Evolutionary conservation across 2,797 vertebrate species (phyloP), one percentile per base, ranked within the genome.

Genomic region (Trachops cirrhosus): DNA sequence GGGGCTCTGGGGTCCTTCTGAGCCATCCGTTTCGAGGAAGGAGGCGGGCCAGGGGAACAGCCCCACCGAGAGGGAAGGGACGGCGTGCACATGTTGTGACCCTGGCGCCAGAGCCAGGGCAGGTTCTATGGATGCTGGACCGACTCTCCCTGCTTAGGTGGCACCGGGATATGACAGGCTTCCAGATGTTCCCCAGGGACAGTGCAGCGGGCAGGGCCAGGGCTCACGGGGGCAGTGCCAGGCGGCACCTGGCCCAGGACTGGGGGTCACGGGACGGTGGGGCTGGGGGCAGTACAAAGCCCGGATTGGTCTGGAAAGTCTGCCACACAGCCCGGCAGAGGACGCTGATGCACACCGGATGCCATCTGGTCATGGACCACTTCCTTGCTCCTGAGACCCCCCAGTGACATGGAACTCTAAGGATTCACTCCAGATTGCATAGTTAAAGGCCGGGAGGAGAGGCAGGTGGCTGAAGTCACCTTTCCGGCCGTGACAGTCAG

Each of bases 351-450:
- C 70, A 21, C 5, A 24, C 57, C 50, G 11, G 18, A 29, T 73
- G 12, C n/a, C 32, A 22, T 4, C 59, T 46, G 24, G 48, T 8
- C 32, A 2, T 11, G 1, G 0, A 1, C 0, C 1, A 24, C 48
- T 54, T 57, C 82, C 32, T 86, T 46, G 34, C 9, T 24, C 73
- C n/a, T 70, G 41, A 39, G 57, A 39, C n/a, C 50, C 39, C 34
- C 3, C 48, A 37, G 50, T 32, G 50, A 48, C 37, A 73, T 68
- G 8, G 39, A 32, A 75, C 12, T 39, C 83, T 26, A n/a, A 70
- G 24, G 32, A 44, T 10, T 37, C 39, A 16, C 2, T 5, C 41
- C 37, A 62, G 59, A 15, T 12, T 32, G 59, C 46, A 18, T 0
- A 68, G 59, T 46, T 54, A 19, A 68, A 54, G 83, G 62, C 82